Percentiles rank a stretch among this genome's conserved stretches.
These are phyloP conservation scores for Saguinus imperator DNA, from an alignment of 2,113 vertebrate species.

Conservation along the genomic window DNA sequence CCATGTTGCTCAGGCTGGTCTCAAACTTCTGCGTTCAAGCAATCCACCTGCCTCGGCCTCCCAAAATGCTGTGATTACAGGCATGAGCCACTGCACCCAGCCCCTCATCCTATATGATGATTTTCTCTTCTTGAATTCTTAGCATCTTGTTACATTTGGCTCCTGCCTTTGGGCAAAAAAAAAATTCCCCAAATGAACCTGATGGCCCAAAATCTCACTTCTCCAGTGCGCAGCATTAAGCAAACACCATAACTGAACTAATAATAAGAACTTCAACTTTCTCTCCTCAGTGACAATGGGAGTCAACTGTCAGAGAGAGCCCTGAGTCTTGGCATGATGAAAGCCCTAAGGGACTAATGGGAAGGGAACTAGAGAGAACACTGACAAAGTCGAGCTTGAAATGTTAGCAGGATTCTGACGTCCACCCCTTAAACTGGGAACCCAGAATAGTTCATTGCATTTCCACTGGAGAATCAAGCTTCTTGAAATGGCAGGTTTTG, in stretches of 20 bases:
- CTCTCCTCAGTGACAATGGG: not conserved
- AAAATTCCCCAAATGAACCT: not conserved
- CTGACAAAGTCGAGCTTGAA: not conserved
- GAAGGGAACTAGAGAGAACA: not conserved
- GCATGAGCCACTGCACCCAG: too few relatives aligned
- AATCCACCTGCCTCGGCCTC: too few relatives aligned
- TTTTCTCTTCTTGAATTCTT: not conserved
- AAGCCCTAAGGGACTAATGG: not conserved
- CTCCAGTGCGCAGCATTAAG: not conserved
- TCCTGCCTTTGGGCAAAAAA: not conserved
- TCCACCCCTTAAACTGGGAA: not conserved
- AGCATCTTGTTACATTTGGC: not conserved
- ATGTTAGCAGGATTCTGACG: not conserved
- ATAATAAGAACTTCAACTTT: not conserved
- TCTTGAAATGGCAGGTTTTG: not conserved
- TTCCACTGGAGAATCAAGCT: not conserved
- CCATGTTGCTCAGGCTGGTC: too few relatives aligned
- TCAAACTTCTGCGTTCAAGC: too few relatives aligned
- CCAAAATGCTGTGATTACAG: too few relatives aligned
- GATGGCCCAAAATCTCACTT: not conserved
- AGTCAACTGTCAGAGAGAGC: not conserved
- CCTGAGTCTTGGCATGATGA: not conserved
- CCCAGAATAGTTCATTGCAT: not conserved
- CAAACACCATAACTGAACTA: not conserved
- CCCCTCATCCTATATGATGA: not conserved